Conservation (phyloP, 2,113 vertebrate species). For the Heteronetta atricapilla region DNA sequence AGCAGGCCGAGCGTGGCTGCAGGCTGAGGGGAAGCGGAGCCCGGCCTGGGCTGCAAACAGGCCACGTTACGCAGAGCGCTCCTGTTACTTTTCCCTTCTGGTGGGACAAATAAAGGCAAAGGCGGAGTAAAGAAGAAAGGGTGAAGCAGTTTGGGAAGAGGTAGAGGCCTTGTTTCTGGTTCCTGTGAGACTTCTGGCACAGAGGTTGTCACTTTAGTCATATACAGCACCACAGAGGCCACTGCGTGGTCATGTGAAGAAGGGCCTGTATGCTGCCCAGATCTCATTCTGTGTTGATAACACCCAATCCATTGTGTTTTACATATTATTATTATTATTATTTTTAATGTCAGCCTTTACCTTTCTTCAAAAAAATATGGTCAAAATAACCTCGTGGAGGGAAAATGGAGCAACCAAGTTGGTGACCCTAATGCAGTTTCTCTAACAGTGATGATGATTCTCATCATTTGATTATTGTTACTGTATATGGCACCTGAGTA, state of each 20-base stretch:
- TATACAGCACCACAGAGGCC: neutral
- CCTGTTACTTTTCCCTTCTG: neutral
- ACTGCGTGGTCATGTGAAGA: neutral
- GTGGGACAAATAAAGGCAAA: neutral
- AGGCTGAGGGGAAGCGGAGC: neutral
- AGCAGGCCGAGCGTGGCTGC: neutral
- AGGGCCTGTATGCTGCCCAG: neutral
- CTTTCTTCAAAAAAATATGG: neutral
- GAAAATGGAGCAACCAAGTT: neutral
- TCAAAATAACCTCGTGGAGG: neutral
- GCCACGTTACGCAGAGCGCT: rapidly evolving
- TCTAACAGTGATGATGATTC: neutral
- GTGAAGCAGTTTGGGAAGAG: neutral
- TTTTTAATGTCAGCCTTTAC: neutral
- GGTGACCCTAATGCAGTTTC: neutral
- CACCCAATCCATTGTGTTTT: neutral
- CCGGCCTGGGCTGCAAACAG: too few relatives aligned
- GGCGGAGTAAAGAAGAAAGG: neutral
- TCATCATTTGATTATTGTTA: neutral
- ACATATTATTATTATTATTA: neutral
- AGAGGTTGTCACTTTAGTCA: rapidly evolving
- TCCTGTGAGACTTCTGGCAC: neutral
- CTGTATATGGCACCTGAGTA: neutral
- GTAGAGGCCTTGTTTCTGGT: neutral
- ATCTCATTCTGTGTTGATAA: neutral